Evolutionary conservation across 1,140 invertebrate species (phyloP), one percentile per base, ranked within the genome.

Genomic region (Zelostemma sp.): DNA sequence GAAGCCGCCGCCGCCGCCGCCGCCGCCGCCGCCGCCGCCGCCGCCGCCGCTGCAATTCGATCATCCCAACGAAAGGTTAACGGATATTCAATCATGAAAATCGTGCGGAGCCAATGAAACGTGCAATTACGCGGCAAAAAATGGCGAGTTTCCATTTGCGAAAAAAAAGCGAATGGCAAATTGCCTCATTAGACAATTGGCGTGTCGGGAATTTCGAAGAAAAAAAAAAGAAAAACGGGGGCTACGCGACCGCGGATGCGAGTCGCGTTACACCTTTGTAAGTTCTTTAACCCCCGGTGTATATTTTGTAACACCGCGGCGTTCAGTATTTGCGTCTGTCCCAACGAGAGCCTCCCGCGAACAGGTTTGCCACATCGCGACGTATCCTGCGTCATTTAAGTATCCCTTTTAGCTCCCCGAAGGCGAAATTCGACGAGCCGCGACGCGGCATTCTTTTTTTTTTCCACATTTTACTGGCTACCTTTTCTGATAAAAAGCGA

Each of bases 201-300:
- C n/a, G n/a, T n/a, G n/a, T n/a, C n/a, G n/a, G n/a, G n/a, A n/a
- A n/a, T n/a, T n/a, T n/a, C n/a, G n/a, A n/a, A n/a, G n/a, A n/a
- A n/a, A n/a, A n/a, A n/a, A n/a, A n/a, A n/a, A n/a, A n/a, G n/a
- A n/a, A n/a, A n/a, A n/a, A n/a, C n/a, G n/a, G n/a, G n/a, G n/a
- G n/a, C n/a, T n/a, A n/a, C n/a, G n/a, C n/a, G 59, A 61, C 59
- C 59, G 59, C 66, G 31, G 50, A 47, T 63, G 56, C 43, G 56
- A 63, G 56, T 68, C 60, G 61, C 60, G 40, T 68, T 68, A 62
- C 64, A 31, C 43, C 38, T 53, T 59, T 46, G 43, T 55, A 54
- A 50, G 49, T 40, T 68, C 47, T 38, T n/a, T 40, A 46, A 49
- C 18, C 41, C 21, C 38, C n/a, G n/a, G n/a, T n/a, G n/a, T n/a